These are phyloP conservation scores for Heliconius hortense DNA, from an alignment of 2,888 invertebrate species.

Conservation along the genomic window DNA sequence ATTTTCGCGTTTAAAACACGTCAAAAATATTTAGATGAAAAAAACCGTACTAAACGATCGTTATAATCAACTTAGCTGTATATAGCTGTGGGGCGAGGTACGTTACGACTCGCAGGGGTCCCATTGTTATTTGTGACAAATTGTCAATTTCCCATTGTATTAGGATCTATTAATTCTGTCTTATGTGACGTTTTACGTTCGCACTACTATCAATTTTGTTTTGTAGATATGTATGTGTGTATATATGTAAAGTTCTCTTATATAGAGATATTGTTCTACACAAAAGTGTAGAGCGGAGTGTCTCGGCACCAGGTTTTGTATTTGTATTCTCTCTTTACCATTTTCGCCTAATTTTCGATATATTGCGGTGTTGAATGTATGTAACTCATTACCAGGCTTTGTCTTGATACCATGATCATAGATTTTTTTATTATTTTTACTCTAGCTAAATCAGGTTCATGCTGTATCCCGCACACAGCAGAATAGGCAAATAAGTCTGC, in stretches of 20 bases:
- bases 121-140: conserved; percentile 29
- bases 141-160: conserved; percentile 23
- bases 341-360: too few species aligned
- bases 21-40: background rate
- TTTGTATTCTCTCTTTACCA: too few species aligned
- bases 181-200: conserved; percentile 14
- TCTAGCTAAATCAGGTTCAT: too few species aligned
- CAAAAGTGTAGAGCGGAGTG: background rate
- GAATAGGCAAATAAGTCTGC: too few species aligned
- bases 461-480: too few species aligned
- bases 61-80: conserved; percentile 17
- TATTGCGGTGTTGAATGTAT: too few species aligned
- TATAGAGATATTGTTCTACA: background rate
- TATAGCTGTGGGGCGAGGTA: background rate
- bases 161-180: conserved; percentile 24
- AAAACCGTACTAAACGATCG: background rate
- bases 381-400: too few species aligned
- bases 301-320: too few species aligned
- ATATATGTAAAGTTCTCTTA: background rate
- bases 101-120: conserved; percentile 19
- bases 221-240: background rate
- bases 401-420: too few species aligned
- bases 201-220: conserved; percentile 1
- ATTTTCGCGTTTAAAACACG: background rate
- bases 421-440: too few species aligned